phyloP scores from a whole-genome alignment of 2,113 vertebrate genomes.

The Leptocoma aspasia region DNA sequence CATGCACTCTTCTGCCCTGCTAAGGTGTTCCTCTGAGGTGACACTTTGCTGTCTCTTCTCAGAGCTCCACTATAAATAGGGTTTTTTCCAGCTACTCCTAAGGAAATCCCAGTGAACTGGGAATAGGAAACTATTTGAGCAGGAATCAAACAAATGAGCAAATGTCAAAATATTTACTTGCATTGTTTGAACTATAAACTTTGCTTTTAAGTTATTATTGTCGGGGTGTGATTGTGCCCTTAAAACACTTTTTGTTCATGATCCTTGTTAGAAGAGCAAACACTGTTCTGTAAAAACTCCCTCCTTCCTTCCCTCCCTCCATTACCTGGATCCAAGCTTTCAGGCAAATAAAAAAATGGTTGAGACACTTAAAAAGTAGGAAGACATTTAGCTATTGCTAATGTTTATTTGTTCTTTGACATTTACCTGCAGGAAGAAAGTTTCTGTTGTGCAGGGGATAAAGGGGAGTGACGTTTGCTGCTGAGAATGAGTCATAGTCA shows the following conservation, averaged over 20 bases:
- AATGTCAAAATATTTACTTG: constrained; percentile 17
- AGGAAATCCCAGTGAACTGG: neutral
- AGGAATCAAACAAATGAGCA: constrained; percentile 7
- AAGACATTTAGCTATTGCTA: neutral
- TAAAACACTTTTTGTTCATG: neutral
- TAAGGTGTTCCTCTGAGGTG: neutral
- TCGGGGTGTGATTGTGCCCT: neutral
- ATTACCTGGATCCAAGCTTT: neutral
- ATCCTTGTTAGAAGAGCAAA: neutral
- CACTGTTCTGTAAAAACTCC: neutral
- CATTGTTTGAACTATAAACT: neutral
- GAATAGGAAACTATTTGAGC: constrained; percentile 15
- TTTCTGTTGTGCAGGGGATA: neutral
- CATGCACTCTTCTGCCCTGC: fast-evolving
- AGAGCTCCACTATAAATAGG: neutral
- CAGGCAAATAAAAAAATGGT: neutral
- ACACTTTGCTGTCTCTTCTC: neutral
- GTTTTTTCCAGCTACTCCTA: neutral
- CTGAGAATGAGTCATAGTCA: neutral
- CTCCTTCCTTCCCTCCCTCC: neutral
- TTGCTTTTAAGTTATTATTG: neutral
- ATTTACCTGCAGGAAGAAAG: neutral
- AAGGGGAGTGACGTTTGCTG: neutral
- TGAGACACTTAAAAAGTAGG: neutral
- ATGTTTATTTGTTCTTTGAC: neutral